Conservation (phyloP, 2,797 vertebrate species). For the Ctenopoma kingsleyae region DNA sequence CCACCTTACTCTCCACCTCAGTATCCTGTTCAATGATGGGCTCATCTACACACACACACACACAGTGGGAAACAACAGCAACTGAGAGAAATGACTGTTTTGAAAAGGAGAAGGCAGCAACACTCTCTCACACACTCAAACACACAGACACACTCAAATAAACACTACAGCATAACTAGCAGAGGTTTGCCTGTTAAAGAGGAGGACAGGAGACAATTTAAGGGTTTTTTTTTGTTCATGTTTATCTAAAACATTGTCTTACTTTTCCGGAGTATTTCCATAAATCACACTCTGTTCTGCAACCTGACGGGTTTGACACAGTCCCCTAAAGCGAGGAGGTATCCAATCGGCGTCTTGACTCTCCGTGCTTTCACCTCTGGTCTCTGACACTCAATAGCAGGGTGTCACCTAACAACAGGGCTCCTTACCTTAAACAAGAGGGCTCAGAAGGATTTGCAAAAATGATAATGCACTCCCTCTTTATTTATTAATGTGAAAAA, state of each 20-base stretch:
- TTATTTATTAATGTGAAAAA: slow-evolving; percentile 14
- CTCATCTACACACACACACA: slow-evolving; percentile 30
- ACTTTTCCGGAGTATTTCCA: slow-evolving; percentile 39
- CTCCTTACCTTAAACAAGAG: slow-evolving; percentile 7
- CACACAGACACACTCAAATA: slow-evolving; percentile 19
- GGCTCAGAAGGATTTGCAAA: slow-evolving; percentile 5
- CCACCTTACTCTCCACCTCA: slow-evolving; percentile 90
- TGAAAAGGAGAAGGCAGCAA: slow-evolving; percentile 50
- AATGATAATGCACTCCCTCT: not conserved
- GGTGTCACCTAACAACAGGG: slow-evolving; percentile 16
- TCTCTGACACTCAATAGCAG: slow-evolving; percentile 29
- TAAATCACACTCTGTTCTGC: slow-evolving; percentile 42
- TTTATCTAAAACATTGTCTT: slow-evolving; percentile 49
- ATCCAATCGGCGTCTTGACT: not conserved
- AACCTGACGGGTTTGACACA: slow-evolving; percentile 21
- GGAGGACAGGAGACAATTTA: slow-evolving; percentile 68
- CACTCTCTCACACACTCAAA: slow-evolving; percentile 30
- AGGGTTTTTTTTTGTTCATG: slow-evolving; percentile 27
- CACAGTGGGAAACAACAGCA: slow-evolving; percentile 28
- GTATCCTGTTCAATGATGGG: slow-evolving; percentile 87
- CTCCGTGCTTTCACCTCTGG: slow-evolving; percentile 26
- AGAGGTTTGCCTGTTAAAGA: slow-evolving; percentile 50
- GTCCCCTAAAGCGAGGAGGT: slow-evolving; percentile 32
- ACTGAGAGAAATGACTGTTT: slow-evolving; percentile 63
- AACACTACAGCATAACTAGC: slow-evolving; percentile 42